Percentiles rank a stretch among this genome's conserved stretches.
These are phyloP conservation scores for Rhagium mordax DNA, from an alignment of 2,888 invertebrate species.

Conservation along the genomic window DNA sequence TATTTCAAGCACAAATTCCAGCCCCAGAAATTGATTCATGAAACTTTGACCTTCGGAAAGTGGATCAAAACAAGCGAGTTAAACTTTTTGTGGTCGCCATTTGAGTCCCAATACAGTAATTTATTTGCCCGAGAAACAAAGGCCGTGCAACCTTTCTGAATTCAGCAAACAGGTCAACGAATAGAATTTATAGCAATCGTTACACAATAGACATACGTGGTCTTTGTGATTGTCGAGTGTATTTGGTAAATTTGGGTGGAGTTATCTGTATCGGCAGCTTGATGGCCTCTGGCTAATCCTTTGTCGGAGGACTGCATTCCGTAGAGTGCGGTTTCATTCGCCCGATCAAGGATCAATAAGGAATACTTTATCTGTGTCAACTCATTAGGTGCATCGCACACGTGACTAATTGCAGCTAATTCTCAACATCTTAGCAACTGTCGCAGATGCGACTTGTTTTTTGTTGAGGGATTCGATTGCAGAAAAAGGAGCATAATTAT, in stretches of 20 bases:
- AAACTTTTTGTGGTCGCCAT: slow-evolving; percentile 36
- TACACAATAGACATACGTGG: slow-evolving; percentile 49
- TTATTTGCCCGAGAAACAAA: slow-evolving; percentile 44
- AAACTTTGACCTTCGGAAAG: slow-evolving; percentile 37
- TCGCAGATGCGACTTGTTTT: slow-evolving; percentile 39
- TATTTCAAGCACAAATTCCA: slow-evolving; percentile 34
- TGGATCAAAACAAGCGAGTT: slow-evolving; percentile 29
- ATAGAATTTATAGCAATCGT: slow-evolving; percentile 49
- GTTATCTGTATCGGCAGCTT: slow-evolving; percentile 42
- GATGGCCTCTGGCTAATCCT: slow-evolving; percentile 35
- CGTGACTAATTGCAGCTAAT: slow-evolving; percentile 63
- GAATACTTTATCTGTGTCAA: slow-evolving; percentile 65
- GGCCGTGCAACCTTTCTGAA: slow-evolving; percentile 44
- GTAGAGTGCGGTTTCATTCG: slow-evolving; percentile 48
- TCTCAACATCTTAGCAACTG: slow-evolving; percentile 50
- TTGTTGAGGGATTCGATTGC: slow-evolving; percentile 29
- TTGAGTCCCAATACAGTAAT: slow-evolving; percentile 41
- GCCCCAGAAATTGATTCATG: slow-evolving; percentile 28
- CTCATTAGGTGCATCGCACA: slow-evolving; percentile 62
- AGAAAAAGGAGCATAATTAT: slow-evolving; percentile 45
- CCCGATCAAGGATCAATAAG: slow-evolving; percentile 63
- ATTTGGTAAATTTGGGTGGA: slow-evolving; percentile 49
- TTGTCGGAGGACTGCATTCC: slow-evolving; percentile 42
- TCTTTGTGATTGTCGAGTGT: slow-evolving; percentile 38
- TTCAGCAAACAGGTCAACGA: slow-evolving; percentile 49